Conservation (phyloP, 2,113 vertebrate genomes). For the Ciconia stormi region DNA sequence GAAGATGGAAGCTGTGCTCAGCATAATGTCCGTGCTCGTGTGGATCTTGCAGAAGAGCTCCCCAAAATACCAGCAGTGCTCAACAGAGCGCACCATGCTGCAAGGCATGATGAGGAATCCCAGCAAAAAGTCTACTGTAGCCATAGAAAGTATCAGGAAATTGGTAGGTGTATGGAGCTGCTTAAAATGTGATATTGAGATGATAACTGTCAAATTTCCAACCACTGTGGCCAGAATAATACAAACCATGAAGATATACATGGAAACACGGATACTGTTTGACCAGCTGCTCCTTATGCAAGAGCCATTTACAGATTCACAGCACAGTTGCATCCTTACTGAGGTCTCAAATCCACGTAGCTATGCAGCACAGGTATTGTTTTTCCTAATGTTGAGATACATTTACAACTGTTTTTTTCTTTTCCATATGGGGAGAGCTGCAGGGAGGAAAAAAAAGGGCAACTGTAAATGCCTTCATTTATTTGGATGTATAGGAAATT, state of each 20-base stretch:
- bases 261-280: conserved; percentile 48
- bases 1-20: conserved; percentile 82
- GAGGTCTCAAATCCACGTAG: not conserved
- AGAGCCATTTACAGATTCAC: conserved; percentile 73
- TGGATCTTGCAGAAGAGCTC: conserved; percentile 83
- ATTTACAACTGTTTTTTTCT: not conserved
- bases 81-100: conserved; percentile 82
- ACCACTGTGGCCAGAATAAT: conserved; percentile 76
- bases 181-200: conserved; percentile 80
- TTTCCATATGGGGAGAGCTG: not conserved
- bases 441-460: not conserved
- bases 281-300: conserved; percentile 74
- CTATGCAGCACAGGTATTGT: not conserved
- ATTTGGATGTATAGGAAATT: not conserved
- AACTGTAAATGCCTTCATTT: not conserved
- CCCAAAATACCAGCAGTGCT: conserved; percentile 85
- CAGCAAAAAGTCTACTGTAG: conserved; percentile 77
- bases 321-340: conserved; percentile 68
- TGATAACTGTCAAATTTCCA: conserved; percentile 81
- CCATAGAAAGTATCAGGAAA: conserved; percentile 82
- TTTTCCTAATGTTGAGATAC: not conserved
- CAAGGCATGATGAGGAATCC: conserved; percentile 83
- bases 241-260: conserved; percentile 75
- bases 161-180: conserved; percentile 81
- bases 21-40: conserved; percentile 75